Evolutionary conservation across 1,140 invertebrate genomes (phyloP).

Genomic region (Cyclargus thomasi): DNA sequence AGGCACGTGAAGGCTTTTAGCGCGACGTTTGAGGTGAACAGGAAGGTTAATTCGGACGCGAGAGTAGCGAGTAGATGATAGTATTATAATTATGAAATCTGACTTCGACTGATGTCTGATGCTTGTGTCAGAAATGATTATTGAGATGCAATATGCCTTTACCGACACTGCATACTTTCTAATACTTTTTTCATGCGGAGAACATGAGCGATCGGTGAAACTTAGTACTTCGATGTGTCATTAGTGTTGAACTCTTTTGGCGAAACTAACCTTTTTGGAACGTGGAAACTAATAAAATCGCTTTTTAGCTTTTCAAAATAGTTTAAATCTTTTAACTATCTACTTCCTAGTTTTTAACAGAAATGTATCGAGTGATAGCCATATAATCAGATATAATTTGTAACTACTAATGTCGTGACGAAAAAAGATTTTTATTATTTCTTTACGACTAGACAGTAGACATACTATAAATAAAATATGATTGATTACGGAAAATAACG

Average conservation of each 20-base stretch:
- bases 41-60: conserved; percentile 26
- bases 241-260: background rate
- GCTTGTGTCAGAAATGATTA: background rate
- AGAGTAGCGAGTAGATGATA: conserved; percentile 11
- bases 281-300: no score
- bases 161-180: background rate
- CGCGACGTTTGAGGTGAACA: conserved; percentile 30
- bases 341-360: no score
- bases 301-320: no score
- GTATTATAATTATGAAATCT: conserved; percentile 13
- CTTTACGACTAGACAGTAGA: background rate
- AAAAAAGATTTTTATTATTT: background rate
- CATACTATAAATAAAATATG: conserved; percentile 4
- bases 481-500: background rate
- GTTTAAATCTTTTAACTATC: no score
- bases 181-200: conserved; percentile 5
- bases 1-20: conserved; percentile 23
- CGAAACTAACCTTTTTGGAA: background rate
- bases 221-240: background rate
- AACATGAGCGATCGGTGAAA: background rate
- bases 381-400: background rate
- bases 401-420: background rate
- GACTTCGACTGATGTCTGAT: background rate
- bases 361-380: background rate
- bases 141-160: conserved; percentile 9